Base-by-base conservation (phyloP, 2,888 invertebrate species). In the Gandaritis pyraliata region DNA sequence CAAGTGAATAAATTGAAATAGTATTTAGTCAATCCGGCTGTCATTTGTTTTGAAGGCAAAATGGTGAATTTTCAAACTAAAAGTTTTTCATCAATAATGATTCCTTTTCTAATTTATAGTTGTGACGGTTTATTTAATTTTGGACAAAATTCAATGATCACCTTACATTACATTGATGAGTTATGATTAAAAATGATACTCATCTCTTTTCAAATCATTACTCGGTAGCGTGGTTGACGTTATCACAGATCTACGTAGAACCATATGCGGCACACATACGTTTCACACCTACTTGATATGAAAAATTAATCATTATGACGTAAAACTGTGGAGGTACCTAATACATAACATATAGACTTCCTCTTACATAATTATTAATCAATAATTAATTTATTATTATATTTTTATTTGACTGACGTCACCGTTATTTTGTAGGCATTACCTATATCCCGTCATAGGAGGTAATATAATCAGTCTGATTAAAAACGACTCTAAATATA, bases 301-400 rank as follows among this genome's bases (percentile, higher is more conserved):
- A 30, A 30, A 48, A 48, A 15, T 11, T 15, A 13, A 33, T 48
- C 30, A 48, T 48, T 33, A 48, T 48, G 48, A 48, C 48, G 33
- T 10, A 30, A 13, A 30, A 43, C 3, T 43, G 15, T 4, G 3
- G 1, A 6, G 3, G 7, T 30, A 47, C 10, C 7, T 33, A 33
- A 23, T 46, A 13, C 8, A 13, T 33, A 33, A 23, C 29, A 13
- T 6, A 13, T 11, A 33, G 10, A 48, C 33, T 48, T 48, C 48
- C 48, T 48, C 48, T 48, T 33, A 15, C 48, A 30, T 48, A 33
- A 48, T 30, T 47, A 23, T 46, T 13, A 48, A 48, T 48, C 30
- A 48, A 48, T 48, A 33, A 46, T 13, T 41, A 6, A 13, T 13
- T n/a, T 13, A 41, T 15, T 7, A 16, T 10, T 10, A 43, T 16